Conservation (phyloP, 2,797 vertebrate species). For the Coregonus ussuriensis region DNA sequence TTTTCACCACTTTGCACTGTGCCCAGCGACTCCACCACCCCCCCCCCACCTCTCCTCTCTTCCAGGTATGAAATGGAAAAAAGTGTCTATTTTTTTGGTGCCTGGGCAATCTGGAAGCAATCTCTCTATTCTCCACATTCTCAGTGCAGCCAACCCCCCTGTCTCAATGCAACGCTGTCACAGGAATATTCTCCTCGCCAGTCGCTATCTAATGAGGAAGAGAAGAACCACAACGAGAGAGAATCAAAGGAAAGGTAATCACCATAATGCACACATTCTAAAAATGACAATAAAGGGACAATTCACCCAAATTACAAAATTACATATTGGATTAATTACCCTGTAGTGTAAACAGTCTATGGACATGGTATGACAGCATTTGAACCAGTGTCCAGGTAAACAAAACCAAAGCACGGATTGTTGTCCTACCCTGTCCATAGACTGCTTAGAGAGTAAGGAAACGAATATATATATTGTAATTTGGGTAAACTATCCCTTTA, state of each 20-base stretch:
- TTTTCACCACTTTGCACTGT: constrained; percentile 78
- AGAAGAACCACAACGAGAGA: constrained; percentile 28
- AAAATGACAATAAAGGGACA: background rate
- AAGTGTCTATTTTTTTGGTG: constrained; percentile 77
- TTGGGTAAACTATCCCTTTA: no score
- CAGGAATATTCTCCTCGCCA: constrained; percentile 88
- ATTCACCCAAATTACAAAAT: no score
- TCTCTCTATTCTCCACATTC: constrained; percentile 83
- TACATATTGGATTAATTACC: no score
- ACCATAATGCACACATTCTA: background rate
- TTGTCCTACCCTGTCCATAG: no score
- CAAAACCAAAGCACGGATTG: no score
- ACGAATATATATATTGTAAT: no score
- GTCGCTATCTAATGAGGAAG: constrained; percentile 85
- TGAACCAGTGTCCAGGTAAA: no score
- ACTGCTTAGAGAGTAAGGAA: no score
- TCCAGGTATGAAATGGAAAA: constrained; percentile 86
- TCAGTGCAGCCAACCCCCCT: constrained; percentile 87
- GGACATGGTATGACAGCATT: no score
- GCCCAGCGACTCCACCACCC: constrained; percentile 75
- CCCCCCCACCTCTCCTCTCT: constrained; percentile 44
- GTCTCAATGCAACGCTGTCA: constrained; percentile 95
- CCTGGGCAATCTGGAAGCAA: constrained; percentile 95
- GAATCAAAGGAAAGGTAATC: background rate
- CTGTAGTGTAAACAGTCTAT: no score